phyloP scores from a whole-genome alignment of 2,888 invertebrate genomes.

The Xylota sylvarum region DNA sequence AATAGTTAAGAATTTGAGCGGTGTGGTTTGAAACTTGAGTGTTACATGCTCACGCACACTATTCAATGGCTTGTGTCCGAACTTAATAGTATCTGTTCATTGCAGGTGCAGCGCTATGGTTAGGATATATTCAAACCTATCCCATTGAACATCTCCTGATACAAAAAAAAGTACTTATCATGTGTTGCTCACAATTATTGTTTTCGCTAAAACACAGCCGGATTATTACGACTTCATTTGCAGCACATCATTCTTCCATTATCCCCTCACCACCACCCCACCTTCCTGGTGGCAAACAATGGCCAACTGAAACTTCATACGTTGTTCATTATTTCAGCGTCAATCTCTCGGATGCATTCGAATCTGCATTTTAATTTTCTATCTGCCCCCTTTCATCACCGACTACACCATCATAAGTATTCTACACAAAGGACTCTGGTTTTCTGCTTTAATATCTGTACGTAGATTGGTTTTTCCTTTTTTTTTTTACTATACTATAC shows the following conservation, averaged over 20 bases:
- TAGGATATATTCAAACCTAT: no score
- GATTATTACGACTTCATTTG: background rate
- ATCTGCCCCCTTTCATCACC: background rate
- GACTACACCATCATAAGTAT: conserved; percentile 1
- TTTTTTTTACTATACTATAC: background rate
- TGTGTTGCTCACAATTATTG: background rate
- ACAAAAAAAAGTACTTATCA: background rate
- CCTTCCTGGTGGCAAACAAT: background rate
- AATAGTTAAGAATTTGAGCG: no score
- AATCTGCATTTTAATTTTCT: conserved; percentile 28
- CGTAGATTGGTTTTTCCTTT: background rate
- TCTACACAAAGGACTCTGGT: conserved; percentile 16
- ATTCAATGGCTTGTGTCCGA: no score
- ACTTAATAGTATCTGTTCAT: no score
- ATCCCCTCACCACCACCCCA: background rate
- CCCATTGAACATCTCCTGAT: background rate
- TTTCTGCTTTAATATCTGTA: conserved; percentile 4
- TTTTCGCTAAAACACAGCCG: background rate
- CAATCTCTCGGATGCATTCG: conserved; percentile 41
- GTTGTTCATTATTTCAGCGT: conserved; percentile 2
- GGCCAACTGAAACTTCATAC: background rate
- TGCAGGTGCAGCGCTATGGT: no score
- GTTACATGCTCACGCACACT: no score
- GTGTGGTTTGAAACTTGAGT: no score
- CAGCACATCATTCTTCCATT: background rate